These are phyloP conservation scores for Meriones unguiculatus DNA, from an alignment of 2,113 vertebrate genomes.

Conservation along the genomic window DNA sequence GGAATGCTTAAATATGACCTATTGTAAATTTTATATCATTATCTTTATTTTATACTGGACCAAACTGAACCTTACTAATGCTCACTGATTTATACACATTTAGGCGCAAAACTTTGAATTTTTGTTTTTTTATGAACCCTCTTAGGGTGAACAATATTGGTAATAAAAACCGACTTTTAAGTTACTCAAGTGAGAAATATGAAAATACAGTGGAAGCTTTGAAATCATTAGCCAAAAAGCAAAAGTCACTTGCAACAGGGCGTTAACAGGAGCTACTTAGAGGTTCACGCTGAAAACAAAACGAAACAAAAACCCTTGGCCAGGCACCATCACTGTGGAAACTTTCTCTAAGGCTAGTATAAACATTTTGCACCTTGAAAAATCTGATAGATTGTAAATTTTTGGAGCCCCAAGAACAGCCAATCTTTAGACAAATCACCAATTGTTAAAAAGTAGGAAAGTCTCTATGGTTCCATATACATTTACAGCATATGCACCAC, in stretches of 20 bases:
- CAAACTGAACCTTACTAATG: background rate
- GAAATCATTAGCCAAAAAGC: constrained; percentile 27
- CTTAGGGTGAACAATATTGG: background rate
- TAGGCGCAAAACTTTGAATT: background rate
- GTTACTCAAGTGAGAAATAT: constrained; percentile 38
- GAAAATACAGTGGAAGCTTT: constrained; percentile 32
- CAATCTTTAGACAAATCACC: constrained; percentile 14
- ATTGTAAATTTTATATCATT: background rate
- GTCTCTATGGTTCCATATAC: constrained; percentile 60
- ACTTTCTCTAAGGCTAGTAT: background rate
- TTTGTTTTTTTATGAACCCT: background rate
- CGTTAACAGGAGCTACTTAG: background rate
- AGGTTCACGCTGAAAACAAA: background rate
- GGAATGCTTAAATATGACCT: background rate
- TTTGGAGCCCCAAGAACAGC: background rate
- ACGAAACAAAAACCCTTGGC: background rate
- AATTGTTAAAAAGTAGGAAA: constrained; percentile 8
- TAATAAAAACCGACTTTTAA: background rate
- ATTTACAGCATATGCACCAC: constrained; percentile 62
- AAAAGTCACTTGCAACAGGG: constrained; percentile 15
- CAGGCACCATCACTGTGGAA: constrained; percentile 38
- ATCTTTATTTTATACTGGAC: background rate
- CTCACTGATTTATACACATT: constrained; percentile 1
- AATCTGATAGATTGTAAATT: background rate
- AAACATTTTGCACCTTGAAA: background rate